A percentile compares a stretch with the other conserved stretches of the same genome.
Conservation (phyloP, 2,888 invertebrate species). For the Harpagoxenus sublaevis region DNA sequence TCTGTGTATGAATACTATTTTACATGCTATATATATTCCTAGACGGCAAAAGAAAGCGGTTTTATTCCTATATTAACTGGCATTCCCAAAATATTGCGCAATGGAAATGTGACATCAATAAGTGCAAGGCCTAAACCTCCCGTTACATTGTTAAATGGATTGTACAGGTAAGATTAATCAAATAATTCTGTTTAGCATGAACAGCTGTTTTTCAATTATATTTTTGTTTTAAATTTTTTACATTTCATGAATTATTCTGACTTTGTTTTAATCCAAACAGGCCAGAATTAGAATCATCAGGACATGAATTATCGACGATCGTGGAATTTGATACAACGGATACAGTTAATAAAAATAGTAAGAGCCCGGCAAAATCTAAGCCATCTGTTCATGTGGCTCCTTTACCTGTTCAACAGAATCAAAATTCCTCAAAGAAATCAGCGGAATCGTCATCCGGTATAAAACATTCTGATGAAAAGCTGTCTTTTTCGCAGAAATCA, state of each 20-base stretch:
- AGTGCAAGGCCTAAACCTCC: constrained; percentile 79
- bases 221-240: background rate
- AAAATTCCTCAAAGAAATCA: constrained; percentile 17
- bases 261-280: constrained; percentile 67
- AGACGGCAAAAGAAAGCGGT: constrained; percentile 64
- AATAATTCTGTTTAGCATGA: constrained; percentile 4
- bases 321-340: constrained; percentile 90
- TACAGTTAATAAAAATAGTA: constrained; percentile 85
- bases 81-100: constrained; percentile 79
- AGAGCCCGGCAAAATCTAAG: constrained; percentile 69
- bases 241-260: background rate
- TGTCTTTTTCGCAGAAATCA: constrained; percentile 17
- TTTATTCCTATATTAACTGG: constrained; percentile 79
- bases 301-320: constrained; percentile 90
- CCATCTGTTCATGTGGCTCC: constrained; percentile 74
- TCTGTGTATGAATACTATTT: background rate
- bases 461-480: constrained; percentile 23
- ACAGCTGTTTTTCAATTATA: constrained; percentile 12
- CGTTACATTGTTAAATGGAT: constrained; percentile 78
- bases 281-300: constrained; percentile 76
- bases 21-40: constrained; percentile 26
- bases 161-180: constrained; percentile 75
- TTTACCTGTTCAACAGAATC: constrained; percentile 56
- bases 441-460: background rate
- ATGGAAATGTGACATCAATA: constrained; percentile 51